A percentile compares a stretch with the other conserved stretches of the same genome.
Conservation (phyloP, 2,113 vertebrate genomes). For the Hemiscyllium ocellatum region DNA sequence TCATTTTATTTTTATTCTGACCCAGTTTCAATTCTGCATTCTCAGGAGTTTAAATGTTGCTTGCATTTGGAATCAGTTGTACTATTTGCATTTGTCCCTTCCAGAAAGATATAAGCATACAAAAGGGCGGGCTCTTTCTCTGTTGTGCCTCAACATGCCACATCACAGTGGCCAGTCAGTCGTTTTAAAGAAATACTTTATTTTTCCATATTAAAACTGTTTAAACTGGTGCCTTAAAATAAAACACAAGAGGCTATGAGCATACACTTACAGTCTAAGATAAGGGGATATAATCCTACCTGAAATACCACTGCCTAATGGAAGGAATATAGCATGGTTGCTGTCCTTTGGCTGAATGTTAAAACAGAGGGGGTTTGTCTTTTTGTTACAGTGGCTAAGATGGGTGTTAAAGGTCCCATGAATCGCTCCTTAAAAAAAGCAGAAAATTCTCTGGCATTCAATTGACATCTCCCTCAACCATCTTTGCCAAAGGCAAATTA, state of each 20-base stretch:
- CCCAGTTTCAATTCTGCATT: background rate
- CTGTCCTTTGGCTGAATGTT: background rate
- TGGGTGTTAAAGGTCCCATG: background rate
- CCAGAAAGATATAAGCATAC: background rate
- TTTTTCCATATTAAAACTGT: background rate
- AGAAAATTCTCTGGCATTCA: background rate
- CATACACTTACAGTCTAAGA: background rate
- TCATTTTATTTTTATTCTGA: background rate
- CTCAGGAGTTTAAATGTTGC: background rate
- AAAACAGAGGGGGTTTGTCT: background rate
- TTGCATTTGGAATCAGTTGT: background rate
- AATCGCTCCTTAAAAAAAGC: background rate
- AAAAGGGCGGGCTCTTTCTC: background rate
- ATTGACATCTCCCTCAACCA: background rate
- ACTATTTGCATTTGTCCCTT: background rate
- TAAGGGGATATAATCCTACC: background rate
- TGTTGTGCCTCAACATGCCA: background rate
- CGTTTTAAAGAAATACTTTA: background rate
- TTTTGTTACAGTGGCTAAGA: background rate
- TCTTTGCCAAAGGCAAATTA: background rate
- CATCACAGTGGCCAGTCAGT: background rate
- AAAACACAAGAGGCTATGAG: background rate
- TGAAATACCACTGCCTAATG: background rate
- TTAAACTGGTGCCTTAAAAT: background rate
- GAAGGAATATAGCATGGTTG: background rate